These are phyloP conservation scores for Gymnopithys bicolor DNA, from an alignment of 2,797 vertebrate species.

Conservation along the genomic window DNA sequence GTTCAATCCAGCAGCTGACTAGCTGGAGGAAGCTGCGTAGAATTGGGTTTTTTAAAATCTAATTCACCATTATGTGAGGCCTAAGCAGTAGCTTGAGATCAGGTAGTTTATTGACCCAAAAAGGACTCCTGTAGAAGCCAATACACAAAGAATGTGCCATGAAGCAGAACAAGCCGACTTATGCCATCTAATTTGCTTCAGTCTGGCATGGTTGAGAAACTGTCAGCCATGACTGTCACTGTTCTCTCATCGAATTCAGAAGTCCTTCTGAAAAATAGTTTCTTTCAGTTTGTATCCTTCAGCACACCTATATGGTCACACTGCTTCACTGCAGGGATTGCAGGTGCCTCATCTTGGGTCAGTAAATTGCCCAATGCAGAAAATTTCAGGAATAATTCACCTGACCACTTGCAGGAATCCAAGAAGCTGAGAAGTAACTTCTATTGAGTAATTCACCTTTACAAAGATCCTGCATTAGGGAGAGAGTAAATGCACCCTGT, in stretches of 20 bases:
- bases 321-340: neutral
- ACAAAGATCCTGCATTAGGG: neutral
- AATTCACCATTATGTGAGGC: neutral
- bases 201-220: neutral
- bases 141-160: neutral
- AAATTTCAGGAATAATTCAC: neutral
- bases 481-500: neutral
- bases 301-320: neutral
- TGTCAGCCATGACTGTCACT: neutral
- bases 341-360: neutral
- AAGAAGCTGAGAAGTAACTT: neutral
- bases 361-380: neutral
- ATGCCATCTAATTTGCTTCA: neutral
- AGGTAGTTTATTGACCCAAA: neutral
- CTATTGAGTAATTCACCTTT: neutral
- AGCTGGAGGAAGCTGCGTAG: neutral
- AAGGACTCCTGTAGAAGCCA: neutral
- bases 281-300: neutral
- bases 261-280: neutral
- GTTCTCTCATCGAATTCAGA: neutral
- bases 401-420: neutral
- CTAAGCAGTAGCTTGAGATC: neutral
- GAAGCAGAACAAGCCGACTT: neutral
- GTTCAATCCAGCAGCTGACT: neutral
- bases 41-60: neutral